Conservation (phyloP, 2,113 vertebrate genomes). For the Balaeniceps rex region DNA sequence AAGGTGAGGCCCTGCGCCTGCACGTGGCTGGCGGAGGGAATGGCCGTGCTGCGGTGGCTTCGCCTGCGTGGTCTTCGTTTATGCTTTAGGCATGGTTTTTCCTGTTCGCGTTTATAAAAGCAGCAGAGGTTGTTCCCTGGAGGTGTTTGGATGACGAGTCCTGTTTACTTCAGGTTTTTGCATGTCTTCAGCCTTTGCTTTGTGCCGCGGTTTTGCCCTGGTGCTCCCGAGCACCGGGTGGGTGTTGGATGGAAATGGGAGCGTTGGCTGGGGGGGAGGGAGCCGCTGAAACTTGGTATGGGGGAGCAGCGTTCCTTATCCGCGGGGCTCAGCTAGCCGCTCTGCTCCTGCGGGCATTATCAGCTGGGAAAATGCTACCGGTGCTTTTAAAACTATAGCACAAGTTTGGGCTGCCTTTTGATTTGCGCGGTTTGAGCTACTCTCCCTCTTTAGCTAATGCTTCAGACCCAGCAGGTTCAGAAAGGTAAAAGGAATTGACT, state of each 20-base stretch:
- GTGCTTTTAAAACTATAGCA: background rate
- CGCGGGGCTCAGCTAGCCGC: background rate
- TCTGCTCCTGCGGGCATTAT: background rate
- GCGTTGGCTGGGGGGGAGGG: background rate
- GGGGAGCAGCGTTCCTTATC: background rate
- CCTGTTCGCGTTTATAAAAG: background rate
- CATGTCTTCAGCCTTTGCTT: background rate
- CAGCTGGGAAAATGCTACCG: background rate
- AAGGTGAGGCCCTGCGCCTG: background rate
- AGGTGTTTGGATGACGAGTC: background rate
- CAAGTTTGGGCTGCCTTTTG: background rate
- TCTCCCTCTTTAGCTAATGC: background rate
- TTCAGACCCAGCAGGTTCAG: background rate
- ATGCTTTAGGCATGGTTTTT: background rate
- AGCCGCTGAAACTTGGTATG: background rate
- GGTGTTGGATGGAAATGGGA: background rate
- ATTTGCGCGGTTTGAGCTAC: fast-evolving
- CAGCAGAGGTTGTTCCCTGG: background rate
- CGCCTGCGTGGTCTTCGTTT: fast-evolving
- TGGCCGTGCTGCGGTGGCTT: background rate
- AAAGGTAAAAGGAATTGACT: background rate
- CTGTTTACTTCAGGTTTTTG: background rate
- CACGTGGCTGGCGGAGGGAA: background rate
- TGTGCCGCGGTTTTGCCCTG: background rate
- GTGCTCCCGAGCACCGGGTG: background rate